phyloP scores from a whole-genome alignment of 2,797 vertebrate species.

The Gobio occitaniae region DNA sequence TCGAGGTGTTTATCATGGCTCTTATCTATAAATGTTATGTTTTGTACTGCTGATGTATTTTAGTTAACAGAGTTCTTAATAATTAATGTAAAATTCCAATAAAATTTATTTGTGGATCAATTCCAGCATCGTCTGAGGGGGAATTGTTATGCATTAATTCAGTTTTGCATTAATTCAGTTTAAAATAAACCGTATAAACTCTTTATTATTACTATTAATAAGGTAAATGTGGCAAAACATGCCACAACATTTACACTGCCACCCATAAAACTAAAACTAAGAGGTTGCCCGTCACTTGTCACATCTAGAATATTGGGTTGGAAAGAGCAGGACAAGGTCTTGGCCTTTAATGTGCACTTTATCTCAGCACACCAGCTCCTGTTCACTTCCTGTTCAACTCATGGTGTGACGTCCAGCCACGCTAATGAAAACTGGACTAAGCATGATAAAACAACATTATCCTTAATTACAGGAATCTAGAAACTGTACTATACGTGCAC shows the following conservation, averaged over 20 bases:
- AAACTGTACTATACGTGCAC: neutral
- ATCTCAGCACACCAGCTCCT: constrained; percentile 31
- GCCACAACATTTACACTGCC: neutral
- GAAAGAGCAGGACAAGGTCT: neutral
- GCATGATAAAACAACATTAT: constrained; percentile 38
- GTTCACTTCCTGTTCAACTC: constrained; percentile 38
- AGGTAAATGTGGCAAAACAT: neutral
- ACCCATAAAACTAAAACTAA: neutral
- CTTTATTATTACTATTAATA: neutral
- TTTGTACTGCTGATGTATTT: neutral
- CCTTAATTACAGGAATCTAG: neutral
- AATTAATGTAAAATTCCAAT: neutral
- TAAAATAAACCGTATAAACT: neutral
- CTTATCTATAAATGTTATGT: neutral
- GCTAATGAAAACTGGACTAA: constrained; percentile 68
- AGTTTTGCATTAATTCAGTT: neutral
- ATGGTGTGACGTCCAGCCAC: constrained; percentile 54
- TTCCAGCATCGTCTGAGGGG: neutral
- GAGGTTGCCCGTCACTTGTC: too few relatives aligned
- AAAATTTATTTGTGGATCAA: neutral
- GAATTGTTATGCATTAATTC: neutral
- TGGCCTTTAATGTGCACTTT: constrained; percentile 3
- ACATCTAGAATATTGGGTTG: neutral
- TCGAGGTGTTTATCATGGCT: too few relatives aligned
- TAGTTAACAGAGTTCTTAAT: neutral